A percentile compares a stretch with the other conserved stretches of the same genome.
These are phyloP conservation scores for Xestia ashworthii DNA, from an alignment of 2,888 invertebrate species.

Conservation along the genomic window DNA sequence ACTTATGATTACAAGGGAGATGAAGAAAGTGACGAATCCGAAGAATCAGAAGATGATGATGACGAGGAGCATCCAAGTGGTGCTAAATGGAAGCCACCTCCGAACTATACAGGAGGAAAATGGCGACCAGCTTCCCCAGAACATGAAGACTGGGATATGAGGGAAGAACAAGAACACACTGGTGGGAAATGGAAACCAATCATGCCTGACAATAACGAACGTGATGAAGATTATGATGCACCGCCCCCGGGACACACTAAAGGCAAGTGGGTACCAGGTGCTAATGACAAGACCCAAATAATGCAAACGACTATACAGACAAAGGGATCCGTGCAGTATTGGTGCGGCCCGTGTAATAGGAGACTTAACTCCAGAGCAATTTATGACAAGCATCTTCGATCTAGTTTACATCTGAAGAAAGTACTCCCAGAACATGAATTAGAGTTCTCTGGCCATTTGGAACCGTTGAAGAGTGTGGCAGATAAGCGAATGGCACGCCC, in stretches of 20 bases:
- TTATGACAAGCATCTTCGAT: conserved; percentile 94
- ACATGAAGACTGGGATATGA: conserved; percentile 90
- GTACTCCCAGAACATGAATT: conserved; percentile 93
- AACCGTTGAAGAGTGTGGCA: conserved; percentile 73
- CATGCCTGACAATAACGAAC: conserved; percentile 79
- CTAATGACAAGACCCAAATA: conserved; percentile 88
- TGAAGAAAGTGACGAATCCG: conserved; percentile 90
- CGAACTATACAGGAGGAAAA: conserved; percentile 87
- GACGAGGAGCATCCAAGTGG: conserved; percentile 90
- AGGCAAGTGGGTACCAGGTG: conserved; percentile 96
- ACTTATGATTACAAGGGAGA: conserved; percentile 83
- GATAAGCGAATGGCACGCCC: conserved; percentile 82
- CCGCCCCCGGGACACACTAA: conserved; percentile 94
- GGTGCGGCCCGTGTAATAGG: conserved; percentile 95
- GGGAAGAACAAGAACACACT: conserved; percentile 88
- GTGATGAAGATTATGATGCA: conserved; percentile 89
- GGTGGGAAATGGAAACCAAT: conserved; percentile 92
- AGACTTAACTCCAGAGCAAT: conserved; percentile 93
- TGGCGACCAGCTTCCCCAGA: conserved; percentile 87
- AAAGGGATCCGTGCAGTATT: conserved; percentile 92
- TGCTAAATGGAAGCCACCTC: conserved; percentile 94
- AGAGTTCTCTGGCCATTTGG: conserved; percentile 90
- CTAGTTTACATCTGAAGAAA: conserved; percentile 93
- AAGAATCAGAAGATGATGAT: conserved; percentile 91
- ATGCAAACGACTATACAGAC: conserved; percentile 89